These are phyloP conservation scores for Ecdyonurus torrentis DNA, from an alignment of 2,888 invertebrate genomes.

Conservation along the genomic window DNA sequence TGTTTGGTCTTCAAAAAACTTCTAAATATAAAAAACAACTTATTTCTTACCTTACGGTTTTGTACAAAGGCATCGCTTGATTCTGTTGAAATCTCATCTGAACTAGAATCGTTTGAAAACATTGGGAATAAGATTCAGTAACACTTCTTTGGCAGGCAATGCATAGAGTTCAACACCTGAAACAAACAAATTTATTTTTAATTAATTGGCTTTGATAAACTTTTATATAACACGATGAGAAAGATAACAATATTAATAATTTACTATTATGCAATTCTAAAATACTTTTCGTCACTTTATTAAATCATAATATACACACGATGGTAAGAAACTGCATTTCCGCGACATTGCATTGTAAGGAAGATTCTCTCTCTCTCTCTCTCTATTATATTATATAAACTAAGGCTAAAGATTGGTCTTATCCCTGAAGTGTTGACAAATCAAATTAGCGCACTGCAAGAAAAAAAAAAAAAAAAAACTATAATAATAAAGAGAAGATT, in stretches of 20 bases:
- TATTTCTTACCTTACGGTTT: conserved; percentile 29
- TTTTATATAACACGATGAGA: neutral
- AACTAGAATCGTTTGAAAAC: conserved; percentile 36
- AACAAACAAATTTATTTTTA: conserved; percentile 12
- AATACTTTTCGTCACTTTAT: neutral
- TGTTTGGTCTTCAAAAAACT: too few relatives aligned
- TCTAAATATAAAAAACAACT: too few relatives aligned
- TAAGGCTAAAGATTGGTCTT: too few relatives aligned
- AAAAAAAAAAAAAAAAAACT: conserved; percentile 3
- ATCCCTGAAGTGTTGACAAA: too few relatives aligned
- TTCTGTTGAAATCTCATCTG: conserved; percentile 32
- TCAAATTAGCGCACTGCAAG: neutral
- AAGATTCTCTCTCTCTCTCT: neutral
- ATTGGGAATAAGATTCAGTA: conserved; percentile 27
- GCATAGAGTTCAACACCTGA: conserved; percentile 33
- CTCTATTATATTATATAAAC: neutral
- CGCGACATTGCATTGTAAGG: too few relatives aligned
- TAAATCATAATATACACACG: too few relatives aligned
- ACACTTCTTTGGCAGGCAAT: conserved; percentile 36
- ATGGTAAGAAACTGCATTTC: too few relatives aligned
- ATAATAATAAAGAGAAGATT: too few relatives aligned
- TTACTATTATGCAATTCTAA: too few relatives aligned
- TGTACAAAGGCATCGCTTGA: conserved; percentile 33
- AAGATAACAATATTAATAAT: neutral
- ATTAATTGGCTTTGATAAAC: neutral